Evolutionary conservation across 2,113 vertebrate species (phyloP).

Genomic region (Aspidoscelis tigris): DNA sequence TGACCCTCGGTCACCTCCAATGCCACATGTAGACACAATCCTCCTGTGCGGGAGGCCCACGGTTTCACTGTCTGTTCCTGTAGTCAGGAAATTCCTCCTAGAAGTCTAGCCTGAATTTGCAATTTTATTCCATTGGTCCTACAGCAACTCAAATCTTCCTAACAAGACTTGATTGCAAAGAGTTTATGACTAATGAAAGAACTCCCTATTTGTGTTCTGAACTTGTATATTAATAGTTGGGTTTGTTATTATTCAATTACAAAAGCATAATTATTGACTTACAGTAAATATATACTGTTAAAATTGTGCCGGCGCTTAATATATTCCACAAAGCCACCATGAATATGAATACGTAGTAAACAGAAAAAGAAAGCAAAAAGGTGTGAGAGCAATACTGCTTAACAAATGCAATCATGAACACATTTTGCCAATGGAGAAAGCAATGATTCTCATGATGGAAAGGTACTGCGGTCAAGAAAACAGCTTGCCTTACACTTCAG

Average conservation of each 20-base stretch:
- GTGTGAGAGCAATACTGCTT: slow-evolving; percentile 9
- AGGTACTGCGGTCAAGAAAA: slow-evolving; percentile 8
- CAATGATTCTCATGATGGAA: slow-evolving; percentile 44
- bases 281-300: slow-evolving; percentile 72
- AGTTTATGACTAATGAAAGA: slow-evolving; percentile 66
- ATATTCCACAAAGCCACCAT: slow-evolving; percentile 55
- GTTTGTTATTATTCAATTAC: slow-evolving; percentile 76
- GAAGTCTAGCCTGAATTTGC: no score
- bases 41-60: no score
- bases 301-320: slow-evolving; percentile 72
- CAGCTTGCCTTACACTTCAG: slow-evolving; percentile 25
- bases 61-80: no score
- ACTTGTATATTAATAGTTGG: slow-evolving; percentile 67
- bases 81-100: no score
- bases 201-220: slow-evolving; percentile 70
- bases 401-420: slow-evolving; percentile 44
- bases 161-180: slow-evolving; percentile 63
- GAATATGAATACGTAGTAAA: no score
- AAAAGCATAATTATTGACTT: slow-evolving; percentile 74
- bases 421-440: slow-evolving; percentile 29
- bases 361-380: no score
- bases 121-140: slow-evolving; percentile 17
- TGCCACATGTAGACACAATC: no score
- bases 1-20: no score
- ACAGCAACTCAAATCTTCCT: slow-evolving; percentile 64